These are phyloP conservation scores for Dorcus parallelipipedus DNA, from an alignment of 2,888 invertebrate species.

Conservation along the genomic window DNA sequence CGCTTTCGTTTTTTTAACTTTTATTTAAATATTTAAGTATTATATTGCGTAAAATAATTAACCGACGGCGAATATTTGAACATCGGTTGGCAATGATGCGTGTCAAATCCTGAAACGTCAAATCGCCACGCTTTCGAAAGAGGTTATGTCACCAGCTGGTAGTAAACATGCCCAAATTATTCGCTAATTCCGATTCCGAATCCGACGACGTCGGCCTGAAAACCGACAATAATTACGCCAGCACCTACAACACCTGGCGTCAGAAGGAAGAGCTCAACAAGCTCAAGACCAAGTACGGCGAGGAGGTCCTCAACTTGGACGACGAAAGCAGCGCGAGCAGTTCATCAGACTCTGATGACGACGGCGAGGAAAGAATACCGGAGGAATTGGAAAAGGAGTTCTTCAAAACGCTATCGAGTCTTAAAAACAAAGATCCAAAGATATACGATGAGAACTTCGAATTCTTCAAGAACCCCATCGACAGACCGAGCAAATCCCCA, in stretches of 20 bases:
- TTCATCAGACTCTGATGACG: constrained; percentile 61
- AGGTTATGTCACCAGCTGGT: too few relatives aligned
- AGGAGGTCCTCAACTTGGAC: constrained; percentile 51
- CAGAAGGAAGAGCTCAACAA: constrained; percentile 83
- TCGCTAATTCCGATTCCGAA: constrained; percentile 53
- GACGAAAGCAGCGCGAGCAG: constrained; percentile 50
- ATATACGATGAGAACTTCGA: constrained; percentile 77
- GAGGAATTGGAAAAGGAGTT: constrained; percentile 80
- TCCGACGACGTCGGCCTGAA: constrained; percentile 59
- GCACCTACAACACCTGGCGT: constrained; percentile 78
- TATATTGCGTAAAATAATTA: too few relatives aligned
- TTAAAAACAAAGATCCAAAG: constrained; percentile 85
- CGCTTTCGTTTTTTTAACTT: too few relatives aligned
- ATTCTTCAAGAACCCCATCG: constrained; percentile 57
- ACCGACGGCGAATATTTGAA: too few relatives aligned
- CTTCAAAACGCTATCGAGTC: constrained; percentile 75
- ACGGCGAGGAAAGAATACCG: constrained; percentile 58
- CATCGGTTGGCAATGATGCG: too few relatives aligned
- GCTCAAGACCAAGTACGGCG: constrained; percentile 72
- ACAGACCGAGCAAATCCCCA: constrained; percentile 26
- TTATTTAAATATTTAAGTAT: too few relatives aligned
- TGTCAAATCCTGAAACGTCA: too few relatives aligned
- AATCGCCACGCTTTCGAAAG: too few relatives aligned
- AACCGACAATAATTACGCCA: constrained; percentile 78
- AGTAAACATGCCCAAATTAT: constrained; percentile 45